Base-by-base conservation (phyloP, 2,113 vertebrate species). In the Rhinopomastus cyanomelas region DNA sequence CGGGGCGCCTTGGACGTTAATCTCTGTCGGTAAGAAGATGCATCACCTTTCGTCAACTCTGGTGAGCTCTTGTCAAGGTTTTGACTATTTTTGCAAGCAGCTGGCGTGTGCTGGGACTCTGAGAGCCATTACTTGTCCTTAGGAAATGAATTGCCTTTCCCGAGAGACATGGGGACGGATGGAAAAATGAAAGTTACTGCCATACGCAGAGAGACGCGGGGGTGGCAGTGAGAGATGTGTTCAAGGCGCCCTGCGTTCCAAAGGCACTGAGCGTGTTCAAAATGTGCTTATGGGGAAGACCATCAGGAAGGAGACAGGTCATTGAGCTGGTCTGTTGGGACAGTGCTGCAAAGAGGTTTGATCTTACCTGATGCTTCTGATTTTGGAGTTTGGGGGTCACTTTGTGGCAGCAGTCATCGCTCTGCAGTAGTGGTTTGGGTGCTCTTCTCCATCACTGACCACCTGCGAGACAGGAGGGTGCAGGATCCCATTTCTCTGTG, bases 301-400 rank as follows among this genome's bases (percentile, higher is more conserved):
- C 57, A 19, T 13, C 16, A 25, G 67, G 69, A 44, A 49, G 51
- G 29, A 65, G 9, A 7, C 42, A 27, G 75, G 18, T 29, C 46
- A 75, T 67, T 51, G n/a, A 71, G 6, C 36, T 12, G 30, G 5
- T 53, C 77, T 83, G 29, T 8, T 0, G 3, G 75, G 16, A 42
- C 9, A 9, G 16, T 0, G 0, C 65, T 52, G 17, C 52, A 66
- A 13, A 0, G 1, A 9, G 60, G 21, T 21, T 12, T 1, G 3
- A 68, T 3, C 0, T 64, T 52, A 3, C 22, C 37, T n/a, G 20
- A 6, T 17, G n/a, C 44, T 56, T 75, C 26, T 32, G 21, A 13
- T 57, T 2, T 55, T 20, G 32, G 23, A 37, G 32, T 49, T 61
- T 46, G 32, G 56, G 64, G 32, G 12, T 48, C 59, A 5, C 20